Conservation (phyloP, 2,888 invertebrate species). For the Latrodectus hesperus region DNA sequence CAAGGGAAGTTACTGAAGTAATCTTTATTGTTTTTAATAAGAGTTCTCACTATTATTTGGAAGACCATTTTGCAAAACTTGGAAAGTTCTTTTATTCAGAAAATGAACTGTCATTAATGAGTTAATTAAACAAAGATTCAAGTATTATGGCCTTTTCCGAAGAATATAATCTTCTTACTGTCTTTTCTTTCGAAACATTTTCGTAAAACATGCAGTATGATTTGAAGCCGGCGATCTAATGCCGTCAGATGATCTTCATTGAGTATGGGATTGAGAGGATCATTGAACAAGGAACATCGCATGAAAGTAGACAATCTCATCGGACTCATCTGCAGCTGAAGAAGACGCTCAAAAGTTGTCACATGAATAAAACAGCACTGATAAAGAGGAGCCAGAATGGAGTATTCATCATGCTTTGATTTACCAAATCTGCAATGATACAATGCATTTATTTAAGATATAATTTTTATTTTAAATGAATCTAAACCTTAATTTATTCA, state of each 20-base stretch:
- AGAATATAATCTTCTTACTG: constrained; percentile 12
- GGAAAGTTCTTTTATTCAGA: too few relatives aligned
- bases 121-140: too few relatives aligned
- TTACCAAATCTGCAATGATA: constrained; percentile 84
- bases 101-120: too few relatives aligned
- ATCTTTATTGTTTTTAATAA: too few relatives aligned
- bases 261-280: constrained; percentile 90
- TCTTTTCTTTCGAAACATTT: constrained; percentile 81
- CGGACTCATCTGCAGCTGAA: constrained; percentile 77
- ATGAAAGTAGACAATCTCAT: constrained; percentile 83
- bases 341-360: constrained; percentile 86
- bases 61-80: too few relatives aligned
- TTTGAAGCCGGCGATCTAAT: constrained; percentile 88
- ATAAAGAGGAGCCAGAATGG: constrained; percentile 93
- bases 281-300: constrained; percentile 84
- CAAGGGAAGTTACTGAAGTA: too few relatives aligned
- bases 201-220: constrained; percentile 86
- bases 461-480: too few relatives aligned
- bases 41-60: too few relatives aligned
- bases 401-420: constrained; percentile 92
- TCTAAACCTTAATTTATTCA: too few relatives aligned
- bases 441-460: not conserved
- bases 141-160: not conserved
- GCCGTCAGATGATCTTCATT: constrained; percentile 95
- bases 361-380: constrained; percentile 96